These are phyloP conservation scores for Hydra vulgaris DNA, from an alignment of 30 jellyfish, hydroid and myxozoan species.

Conservation along the genomic window DNA sequence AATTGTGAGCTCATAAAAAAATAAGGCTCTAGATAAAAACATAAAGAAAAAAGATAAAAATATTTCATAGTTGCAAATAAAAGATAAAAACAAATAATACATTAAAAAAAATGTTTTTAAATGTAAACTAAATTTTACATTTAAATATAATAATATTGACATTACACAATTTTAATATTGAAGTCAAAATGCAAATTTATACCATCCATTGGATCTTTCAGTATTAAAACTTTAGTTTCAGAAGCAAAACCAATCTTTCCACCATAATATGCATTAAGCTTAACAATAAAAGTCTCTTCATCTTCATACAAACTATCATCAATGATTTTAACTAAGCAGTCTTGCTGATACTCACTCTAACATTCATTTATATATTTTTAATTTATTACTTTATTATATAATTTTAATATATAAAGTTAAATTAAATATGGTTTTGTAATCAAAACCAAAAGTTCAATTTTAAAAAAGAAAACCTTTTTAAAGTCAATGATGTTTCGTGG, in stretches of 20 bases:
- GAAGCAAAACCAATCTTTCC: slow-evolving; percentile 54
- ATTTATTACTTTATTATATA: not conserved
- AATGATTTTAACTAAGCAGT: slow-evolving; percentile 69
- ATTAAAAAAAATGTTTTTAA: too few species aligned
- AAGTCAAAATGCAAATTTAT: too few species aligned
- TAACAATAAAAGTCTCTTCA: slow-evolving; percentile 65
- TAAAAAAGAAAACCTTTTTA: slow-evolving; percentile 40
- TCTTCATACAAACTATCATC: slow-evolving; percentile 85
- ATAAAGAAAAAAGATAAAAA: not conserved
- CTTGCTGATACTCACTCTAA: slow-evolving; percentile 53
- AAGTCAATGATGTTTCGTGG: slow-evolving; percentile 52
- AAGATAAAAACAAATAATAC: too few species aligned
- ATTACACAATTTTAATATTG: too few species aligned
- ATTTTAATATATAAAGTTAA: too few species aligned
- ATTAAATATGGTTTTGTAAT: too few species aligned
- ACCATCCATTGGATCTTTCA: slow-evolving; percentile 56
- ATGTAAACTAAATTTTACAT: too few species aligned
- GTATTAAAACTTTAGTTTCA: slow-evolving; percentile 44
- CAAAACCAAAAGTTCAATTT: too few species aligned
- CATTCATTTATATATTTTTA: too few species aligned
- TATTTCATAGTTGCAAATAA: not conserved
- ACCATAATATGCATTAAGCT: slow-evolving; percentile 49
- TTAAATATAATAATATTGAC: too few species aligned
- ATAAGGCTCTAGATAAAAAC: slow-evolving; percentile 41
- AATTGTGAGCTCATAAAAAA: slow-evolving; percentile 40